phyloP scores from a whole-genome alignment of 2,888 invertebrate genomes.

The Trachelus stipa region DNA sequence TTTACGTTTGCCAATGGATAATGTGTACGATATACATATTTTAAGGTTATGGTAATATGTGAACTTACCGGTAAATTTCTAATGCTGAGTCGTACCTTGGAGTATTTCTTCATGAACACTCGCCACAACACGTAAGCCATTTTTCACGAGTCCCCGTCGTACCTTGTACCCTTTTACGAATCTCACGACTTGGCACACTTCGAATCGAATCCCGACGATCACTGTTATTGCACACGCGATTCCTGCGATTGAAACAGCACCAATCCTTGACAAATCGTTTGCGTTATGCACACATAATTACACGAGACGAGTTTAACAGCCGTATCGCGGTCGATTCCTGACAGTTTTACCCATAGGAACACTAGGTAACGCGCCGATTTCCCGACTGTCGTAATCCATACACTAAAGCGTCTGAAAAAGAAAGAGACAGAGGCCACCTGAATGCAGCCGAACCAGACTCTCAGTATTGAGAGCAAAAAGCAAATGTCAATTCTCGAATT shows the following conservation, averaged over 20 bases:
- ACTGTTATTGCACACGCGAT: not conserved
- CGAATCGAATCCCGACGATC: not conserved
- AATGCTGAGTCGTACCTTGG: conserved; percentile 70
- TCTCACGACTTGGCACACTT: not conserved
- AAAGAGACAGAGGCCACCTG: not conserved
- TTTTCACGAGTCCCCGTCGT: not conserved
- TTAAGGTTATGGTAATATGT: not conserved
- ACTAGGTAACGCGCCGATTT: conserved; percentile 2
- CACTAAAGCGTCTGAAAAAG: not conserved
- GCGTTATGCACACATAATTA: not conserved
- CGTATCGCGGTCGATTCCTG: not conserved
- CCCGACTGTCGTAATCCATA: not conserved
- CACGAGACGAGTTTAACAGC: not conserved
- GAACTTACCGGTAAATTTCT: conserved; percentile 62
- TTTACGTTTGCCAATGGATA: not conserved
- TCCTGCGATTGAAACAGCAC: not conserved
- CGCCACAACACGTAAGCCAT: conserved; percentile 75
- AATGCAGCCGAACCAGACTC: not conserved
- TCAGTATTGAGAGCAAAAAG: not conserved
- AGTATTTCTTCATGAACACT: conserved; percentile 73
- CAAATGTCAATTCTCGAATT: conserved; percentile 23
- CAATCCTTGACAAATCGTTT: not conserved
- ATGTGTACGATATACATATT: not conserved
- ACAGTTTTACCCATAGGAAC: not conserved
- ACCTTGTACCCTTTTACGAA: not conserved